Evolutionary conservation across 2,113 vertebrate species (phyloP).

Genomic region (western clawed frog (Xenopus tropicalis)): DNA sequence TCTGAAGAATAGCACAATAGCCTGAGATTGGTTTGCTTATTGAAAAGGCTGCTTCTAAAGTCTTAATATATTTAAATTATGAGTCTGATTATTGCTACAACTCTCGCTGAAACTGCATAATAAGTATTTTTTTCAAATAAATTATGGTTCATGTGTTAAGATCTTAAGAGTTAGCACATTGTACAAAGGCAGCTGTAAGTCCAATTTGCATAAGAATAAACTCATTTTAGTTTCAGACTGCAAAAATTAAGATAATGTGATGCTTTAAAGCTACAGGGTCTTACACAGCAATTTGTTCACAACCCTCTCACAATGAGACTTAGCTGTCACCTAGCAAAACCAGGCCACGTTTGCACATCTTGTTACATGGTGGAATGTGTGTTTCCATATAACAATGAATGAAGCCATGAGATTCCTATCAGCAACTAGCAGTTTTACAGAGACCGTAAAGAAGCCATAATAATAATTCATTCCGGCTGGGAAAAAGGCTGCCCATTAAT

Average conservation of each 20-base stretch:
- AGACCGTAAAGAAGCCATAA: no score
- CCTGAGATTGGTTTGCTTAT: constrained; percentile 25
- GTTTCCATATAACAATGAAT: no score
- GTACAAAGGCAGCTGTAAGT: constrained; percentile 40
- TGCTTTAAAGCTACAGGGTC: constrained; percentile 28
- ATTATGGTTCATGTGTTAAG: constrained; percentile 37
- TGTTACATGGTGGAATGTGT: no score
- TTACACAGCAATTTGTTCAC: constrained; percentile 30
- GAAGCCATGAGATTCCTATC: no score
- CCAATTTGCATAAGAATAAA: constrained; percentile 42
- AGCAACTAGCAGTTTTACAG: no score
- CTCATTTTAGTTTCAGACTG: constrained; percentile 26
- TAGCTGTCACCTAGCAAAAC: not conserved
- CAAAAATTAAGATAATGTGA: constrained; percentile 27
- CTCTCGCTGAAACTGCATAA: constrained; percentile 42
- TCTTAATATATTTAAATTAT: constrained; percentile 38
- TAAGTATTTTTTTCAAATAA: constrained; percentile 40
- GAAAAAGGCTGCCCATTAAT: no score
- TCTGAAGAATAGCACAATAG: not conserved
- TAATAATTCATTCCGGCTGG: no score
- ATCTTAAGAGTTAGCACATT: constrained; percentile 40
- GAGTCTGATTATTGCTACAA: constrained; percentile 31
- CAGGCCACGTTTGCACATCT: not conserved
- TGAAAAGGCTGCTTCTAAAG: constrained; percentile 25
- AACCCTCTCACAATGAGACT: constrained; percentile 7